Conservation (phyloP, 37 sponge, comb jelly and placozoan genomes). For the Diacarnus erythraeanus region DNA sequence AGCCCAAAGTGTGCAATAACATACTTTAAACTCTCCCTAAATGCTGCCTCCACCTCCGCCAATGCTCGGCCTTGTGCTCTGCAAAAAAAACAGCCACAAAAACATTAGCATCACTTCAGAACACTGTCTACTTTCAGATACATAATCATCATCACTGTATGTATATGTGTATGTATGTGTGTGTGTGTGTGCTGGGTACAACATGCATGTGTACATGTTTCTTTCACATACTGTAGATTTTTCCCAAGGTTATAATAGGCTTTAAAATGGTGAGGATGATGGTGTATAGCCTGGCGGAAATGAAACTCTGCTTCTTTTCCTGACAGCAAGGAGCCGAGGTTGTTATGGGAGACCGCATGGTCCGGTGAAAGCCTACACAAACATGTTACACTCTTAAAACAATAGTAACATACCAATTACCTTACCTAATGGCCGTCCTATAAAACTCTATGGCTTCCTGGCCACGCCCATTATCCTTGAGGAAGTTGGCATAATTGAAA, state of each 20-base stretch:
- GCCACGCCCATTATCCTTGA: slow-evolving; percentile 60
- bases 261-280: slow-evolving; percentile 75
- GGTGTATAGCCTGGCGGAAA: slow-evolving; percentile 60
- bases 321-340: slow-evolving; percentile 77
- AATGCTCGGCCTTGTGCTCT: slow-evolving; percentile 17
- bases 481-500: slow-evolving; percentile 93
- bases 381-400: not conserved
- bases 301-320: slow-evolving; percentile 66
- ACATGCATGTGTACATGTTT: no score
- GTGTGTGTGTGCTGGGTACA: no score
- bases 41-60: slow-evolving; percentile 46
- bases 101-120: no score
- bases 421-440: slow-evolving; percentile 53
- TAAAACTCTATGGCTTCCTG: slow-evolving; percentile 74
- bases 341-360: slow-evolving; percentile 88
- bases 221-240: slow-evolving; percentile 31
- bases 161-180: no score
- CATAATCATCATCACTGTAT: no score
- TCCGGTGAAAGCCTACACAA: slow-evolving; percentile 46
- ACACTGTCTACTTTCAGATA: no score
- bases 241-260: slow-evolving; percentile 86
- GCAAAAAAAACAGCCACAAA: not conserved
- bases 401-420: not conserved
- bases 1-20: no score
- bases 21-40: slow-evolving; percentile 41